A percentile compares a stretch with the other conserved stretches of the same genome.
These are phyloP conservation scores for Montipora sp. DNA, from an alignment of 64 coral and sea anemone species.

Conservation along the genomic window DNA sequence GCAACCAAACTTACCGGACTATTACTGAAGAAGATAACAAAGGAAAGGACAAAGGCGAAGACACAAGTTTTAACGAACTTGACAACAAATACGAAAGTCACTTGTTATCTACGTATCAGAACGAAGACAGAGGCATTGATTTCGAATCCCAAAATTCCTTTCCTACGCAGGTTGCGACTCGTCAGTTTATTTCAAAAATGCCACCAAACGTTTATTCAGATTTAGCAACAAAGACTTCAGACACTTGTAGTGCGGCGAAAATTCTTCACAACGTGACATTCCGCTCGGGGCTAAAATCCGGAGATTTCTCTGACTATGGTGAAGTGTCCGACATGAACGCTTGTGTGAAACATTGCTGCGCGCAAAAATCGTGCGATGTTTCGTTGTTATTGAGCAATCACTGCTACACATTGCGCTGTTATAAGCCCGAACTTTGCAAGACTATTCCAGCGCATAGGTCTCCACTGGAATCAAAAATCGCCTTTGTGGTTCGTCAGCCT, in stretches of 20 bases:
- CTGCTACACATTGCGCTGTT: constrained; percentile 61
- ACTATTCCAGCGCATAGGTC: constrained; percentile 46
- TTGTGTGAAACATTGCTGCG: constrained; percentile 57
- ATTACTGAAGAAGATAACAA: too few species aligned
- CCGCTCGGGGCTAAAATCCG: constrained; percentile 41
- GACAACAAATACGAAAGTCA: neutral
- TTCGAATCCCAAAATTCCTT: neutral
- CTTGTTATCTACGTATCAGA: neutral
- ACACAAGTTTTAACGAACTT: neutral
- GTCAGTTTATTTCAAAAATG: neutral
- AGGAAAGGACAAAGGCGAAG: neutral
- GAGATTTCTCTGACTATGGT: constrained; percentile 72
- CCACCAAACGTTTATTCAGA: neutral
- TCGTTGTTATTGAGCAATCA: constrained; percentile 44
- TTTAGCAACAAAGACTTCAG: neutral
- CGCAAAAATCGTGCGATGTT: constrained; percentile 54
- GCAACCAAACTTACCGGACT: neutral
- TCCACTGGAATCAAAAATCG: constrained; percentile 33
- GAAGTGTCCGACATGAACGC: constrained; percentile 35
- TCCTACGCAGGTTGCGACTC: constrained; percentile 4
- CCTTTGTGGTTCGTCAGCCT: constrained; percentile 19
- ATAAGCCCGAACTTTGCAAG: constrained; percentile 40
- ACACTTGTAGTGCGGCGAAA: constrained; percentile 7
- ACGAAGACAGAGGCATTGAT: neutral
- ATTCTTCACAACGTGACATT: constrained; percentile 55